Evolutionary conservation across 2,113 vertebrate genomes (phyloP).

Genomic region (Aviceda subcristata): DNA sequence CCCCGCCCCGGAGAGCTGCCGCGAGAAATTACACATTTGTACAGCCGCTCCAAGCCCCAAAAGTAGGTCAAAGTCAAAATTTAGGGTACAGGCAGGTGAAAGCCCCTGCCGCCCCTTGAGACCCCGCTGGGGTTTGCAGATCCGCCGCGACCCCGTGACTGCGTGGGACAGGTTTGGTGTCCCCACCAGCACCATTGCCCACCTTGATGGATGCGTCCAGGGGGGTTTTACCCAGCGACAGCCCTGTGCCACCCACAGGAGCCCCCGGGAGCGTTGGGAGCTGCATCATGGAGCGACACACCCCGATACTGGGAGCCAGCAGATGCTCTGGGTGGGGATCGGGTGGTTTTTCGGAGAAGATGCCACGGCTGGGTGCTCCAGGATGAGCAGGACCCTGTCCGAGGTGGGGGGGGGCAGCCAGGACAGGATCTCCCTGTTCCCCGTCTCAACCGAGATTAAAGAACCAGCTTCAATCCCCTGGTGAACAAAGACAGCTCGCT

Average conservation of each 20-base stretch:
- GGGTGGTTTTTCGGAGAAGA: not conserved
- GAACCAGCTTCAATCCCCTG: not conserved
- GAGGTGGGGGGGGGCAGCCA: not conserved
- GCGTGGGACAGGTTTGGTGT: rapidly evolving
- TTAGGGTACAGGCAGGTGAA: not conserved
- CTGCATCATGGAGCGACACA: not conserved
- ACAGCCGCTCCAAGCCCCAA: not conserved
- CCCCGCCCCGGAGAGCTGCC: not conserved
- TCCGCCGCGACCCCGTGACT: rapidly evolving
- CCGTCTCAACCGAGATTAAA: not conserved
- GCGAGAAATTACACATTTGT: not conserved
- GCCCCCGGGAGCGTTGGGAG: not conserved
- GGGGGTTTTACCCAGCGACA: not conserved
- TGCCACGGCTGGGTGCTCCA: not conserved
- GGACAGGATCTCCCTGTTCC: not conserved
- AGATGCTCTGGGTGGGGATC: not conserved
- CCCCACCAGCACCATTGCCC: not conserved
- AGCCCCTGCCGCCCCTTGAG: not conserved
- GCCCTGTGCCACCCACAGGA: not conserved
- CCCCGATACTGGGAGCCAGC: not conserved
- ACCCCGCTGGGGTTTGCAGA: not conserved
- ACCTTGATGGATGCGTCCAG: not conserved
- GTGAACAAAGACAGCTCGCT: conserved; percentile 50
- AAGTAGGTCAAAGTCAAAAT: conserved; percentile 14
- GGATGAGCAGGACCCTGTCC: not conserved